A percentile compares a stretch with the other conserved stretches of the same genome.
phyloP scores from a whole-genome alignment of 2,113 vertebrate genomes.

The Lepisosteus oculatus region DNA sequence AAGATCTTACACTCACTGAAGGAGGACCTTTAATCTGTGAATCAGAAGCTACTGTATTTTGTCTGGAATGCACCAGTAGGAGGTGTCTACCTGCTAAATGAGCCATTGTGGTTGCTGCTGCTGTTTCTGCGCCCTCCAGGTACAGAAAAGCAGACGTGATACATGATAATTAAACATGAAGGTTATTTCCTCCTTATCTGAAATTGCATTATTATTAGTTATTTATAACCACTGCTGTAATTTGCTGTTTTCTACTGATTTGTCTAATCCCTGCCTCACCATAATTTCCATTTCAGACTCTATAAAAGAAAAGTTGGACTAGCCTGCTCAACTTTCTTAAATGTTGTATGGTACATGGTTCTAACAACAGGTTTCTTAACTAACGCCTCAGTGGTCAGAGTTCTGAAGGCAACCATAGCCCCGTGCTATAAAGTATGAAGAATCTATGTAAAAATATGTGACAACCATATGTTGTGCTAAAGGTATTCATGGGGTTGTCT shows the following conservation, averaged over 20 bases:
- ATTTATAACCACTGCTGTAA: neutral
- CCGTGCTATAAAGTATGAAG: too few relatives aligned
- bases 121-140: slow-evolving; percentile 11
- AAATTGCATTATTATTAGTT: slow-evolving; percentile 7
- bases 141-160: neutral
- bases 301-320: neutral
- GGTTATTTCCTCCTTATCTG: neutral
- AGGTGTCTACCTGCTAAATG: neutral
- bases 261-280: neutral
- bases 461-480: too few relatives aligned
- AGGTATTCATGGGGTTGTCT: too few relatives aligned
- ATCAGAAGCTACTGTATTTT: neutral
- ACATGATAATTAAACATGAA: slow-evolving; percentile 8
- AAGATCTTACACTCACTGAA: neutral
- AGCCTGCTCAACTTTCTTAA: neutral
- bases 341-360: neutral
- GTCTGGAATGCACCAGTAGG: slow-evolving; percentile 2
- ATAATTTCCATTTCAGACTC: neutral
- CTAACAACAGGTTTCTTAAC: neutral
- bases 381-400: neutral
- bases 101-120: neutral
- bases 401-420: neutral
- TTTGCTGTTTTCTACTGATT: neutral
- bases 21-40: neutral
- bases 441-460: too few relatives aligned